A percentile compares a stretch with the other conserved stretches of the same genome.
phyloP scores from a whole-genome alignment of 1,140 invertebrate genomes.

The Heterodera carotae region DNA sequence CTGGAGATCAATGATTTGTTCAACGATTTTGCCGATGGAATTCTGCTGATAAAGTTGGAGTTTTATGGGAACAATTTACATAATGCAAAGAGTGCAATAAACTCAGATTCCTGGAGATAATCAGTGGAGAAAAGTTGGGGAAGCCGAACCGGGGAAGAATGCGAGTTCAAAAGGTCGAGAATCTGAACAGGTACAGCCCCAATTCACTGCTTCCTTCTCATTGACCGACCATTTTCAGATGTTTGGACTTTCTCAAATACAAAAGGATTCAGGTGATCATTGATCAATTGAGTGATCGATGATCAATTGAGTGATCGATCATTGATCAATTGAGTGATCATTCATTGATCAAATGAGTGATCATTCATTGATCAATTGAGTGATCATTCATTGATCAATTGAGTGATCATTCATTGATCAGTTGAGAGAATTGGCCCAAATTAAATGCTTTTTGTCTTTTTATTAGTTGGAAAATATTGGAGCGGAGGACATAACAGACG shows the following conservation, averaged over 20 bases:
- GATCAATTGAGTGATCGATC: too few relatives aligned
- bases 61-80: neutral
- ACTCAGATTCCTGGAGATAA: constrained; percentile 85
- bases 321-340: too few relatives aligned
- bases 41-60: constrained; percentile 80
- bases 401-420: too few relatives aligned
- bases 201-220: neutral
- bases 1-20: constrained; percentile 97
- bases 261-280: constrained; percentile 58
- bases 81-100: neutral
- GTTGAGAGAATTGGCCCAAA: constrained; percentile 1
- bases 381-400: too few relatives aligned
- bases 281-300: too few relatives aligned
- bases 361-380: too few relatives aligned
- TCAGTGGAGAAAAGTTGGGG: constrained; percentile 93
- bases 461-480: constrained; percentile 88
- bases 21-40: constrained; percentile 87
- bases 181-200: constrained; percentile 79
- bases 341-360: too few relatives aligned
- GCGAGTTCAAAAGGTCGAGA: constrained; percentile 98
- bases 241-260: constrained; percentile 89
- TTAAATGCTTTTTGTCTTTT: constrained; percentile 69
- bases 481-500: constrained; percentile 97
- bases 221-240: constrained; percentile 71
- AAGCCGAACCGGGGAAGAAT: constrained; percentile 94